Percentiles rank a stretch among this genome's conserved stretches.
Evolutionary conservation across 1,140 invertebrate species (phyloP).

Genomic region (Drosophila obscura): DNA sequence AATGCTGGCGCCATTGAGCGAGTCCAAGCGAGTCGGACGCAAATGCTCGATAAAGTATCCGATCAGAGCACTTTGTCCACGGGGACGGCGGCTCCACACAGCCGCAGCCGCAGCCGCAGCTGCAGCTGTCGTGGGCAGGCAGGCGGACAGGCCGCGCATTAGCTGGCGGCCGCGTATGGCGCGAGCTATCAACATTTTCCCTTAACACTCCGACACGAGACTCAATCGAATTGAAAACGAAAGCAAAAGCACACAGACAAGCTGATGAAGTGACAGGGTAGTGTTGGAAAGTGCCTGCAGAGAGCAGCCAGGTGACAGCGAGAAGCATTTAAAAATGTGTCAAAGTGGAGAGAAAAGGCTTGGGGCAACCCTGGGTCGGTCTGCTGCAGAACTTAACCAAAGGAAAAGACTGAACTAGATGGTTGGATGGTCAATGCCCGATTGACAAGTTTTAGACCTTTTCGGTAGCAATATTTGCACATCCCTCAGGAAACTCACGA

Average conservation of each 20-base stretch:
- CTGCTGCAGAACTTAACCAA: too few species aligned
- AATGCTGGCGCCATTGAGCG: background rate
- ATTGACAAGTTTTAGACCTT: too few species aligned
- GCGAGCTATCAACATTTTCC: slow-evolving; percentile 54
- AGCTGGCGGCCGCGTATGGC: slow-evolving; percentile 53
- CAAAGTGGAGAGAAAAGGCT: too few species aligned
- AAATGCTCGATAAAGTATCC: slow-evolving; percentile 32
- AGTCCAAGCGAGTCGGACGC: slow-evolving; percentile 11
- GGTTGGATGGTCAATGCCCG: too few species aligned
- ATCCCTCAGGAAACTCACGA: too few species aligned
- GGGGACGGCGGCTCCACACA: slow-evolving; percentile 15
- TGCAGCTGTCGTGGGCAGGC: slow-evolving; percentile 42
- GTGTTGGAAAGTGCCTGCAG: slow-evolving; percentile 17
- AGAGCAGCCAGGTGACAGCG: too few species aligned
- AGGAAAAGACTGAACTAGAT: too few species aligned
- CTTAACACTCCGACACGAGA: slow-evolving; percentile 13
- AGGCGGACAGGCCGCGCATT: too few species aligned
- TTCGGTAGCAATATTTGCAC: too few species aligned
- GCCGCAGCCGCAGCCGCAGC: too few species aligned
- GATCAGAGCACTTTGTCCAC: slow-evolving; percentile 40
- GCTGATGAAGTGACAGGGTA: slow-evolving; percentile 69
- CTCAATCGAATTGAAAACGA: slow-evolving; percentile 43
- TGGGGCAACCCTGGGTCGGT: too few species aligned
- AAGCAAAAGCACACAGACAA: background rate
- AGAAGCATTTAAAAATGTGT: too few species aligned